Evolutionary conservation across 2,113 vertebrate species (phyloP), one percentile per base, ranked within the genome.

Genomic region (Conger conger): DNA sequence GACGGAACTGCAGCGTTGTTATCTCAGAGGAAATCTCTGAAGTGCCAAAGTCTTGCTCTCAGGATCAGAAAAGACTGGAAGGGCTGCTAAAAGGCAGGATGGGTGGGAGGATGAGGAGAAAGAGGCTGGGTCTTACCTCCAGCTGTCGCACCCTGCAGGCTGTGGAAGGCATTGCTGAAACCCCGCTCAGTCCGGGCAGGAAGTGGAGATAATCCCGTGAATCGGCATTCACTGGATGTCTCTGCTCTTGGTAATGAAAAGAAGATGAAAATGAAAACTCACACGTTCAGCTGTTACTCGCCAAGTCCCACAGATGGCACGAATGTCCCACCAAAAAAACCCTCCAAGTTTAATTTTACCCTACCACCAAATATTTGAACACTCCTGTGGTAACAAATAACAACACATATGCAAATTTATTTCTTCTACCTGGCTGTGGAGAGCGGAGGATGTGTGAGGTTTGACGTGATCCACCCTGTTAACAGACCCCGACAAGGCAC

Each of bases 231-330:
- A 85, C 85, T 86, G 90, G 91, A 86, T 89, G 88, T 80, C 82
- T 88, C 20, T 17, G 86, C 88, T 86, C 81, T 85, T 33, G 85
- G 0, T 20, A 81, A 77, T 33, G 7, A 89, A 91, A 89, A 84
- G 82, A 84, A 87, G 77, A 77, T 33, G 7, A 89, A 91, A 89
- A 84, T 81, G 83, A 87, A 73, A 73, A 53, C 82, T 85, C 30
- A 81, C 88, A 86, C 90, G 90, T 86, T 93, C 92, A 93, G 91
- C 93, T 93, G 91, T 92, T 92, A 84, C 92, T 92, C 89, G 90
- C 89, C 91, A 92, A 83, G 23, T 53, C 50, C 81, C 88, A 80
- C 89, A 90, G 89, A 92, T 93, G 92, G 91, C 87, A 83, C 87
- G 89, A 80, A 3, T 6, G 0, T n/a, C 8, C 82, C 90, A 50